These are phyloP conservation scores for Pentamera pediparva DNA, from an alignment of 53 echinoderm and acorn worm genomes.

Conservation along the genomic window DNA sequence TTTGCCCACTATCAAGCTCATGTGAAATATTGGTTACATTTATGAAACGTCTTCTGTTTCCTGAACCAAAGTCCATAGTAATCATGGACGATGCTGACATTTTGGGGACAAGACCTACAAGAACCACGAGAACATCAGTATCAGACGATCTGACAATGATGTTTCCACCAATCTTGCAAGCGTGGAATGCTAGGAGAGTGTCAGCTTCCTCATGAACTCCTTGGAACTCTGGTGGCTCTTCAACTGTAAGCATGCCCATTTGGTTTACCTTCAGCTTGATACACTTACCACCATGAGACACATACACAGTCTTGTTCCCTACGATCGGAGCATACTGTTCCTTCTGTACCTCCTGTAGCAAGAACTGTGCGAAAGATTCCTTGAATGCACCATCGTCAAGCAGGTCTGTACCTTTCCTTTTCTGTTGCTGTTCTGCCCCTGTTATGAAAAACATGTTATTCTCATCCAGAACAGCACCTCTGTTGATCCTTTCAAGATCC, in stretches of 20 bases:
- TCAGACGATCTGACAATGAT: slow-evolving; percentile 44
- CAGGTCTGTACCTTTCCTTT: slow-evolving; percentile 33
- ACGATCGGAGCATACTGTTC: slow-evolving; percentile 47
- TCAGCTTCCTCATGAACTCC: slow-evolving; percentile 37
- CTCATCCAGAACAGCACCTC: slow-evolving; percentile 15
- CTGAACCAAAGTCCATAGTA: slow-evolving; percentile 37
- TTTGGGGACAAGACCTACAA: slow-evolving; percentile 16
- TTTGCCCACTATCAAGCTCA: slow-evolving; percentile 14
- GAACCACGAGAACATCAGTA: slow-evolving; percentile 36
- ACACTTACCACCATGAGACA: slow-evolving; percentile 38
- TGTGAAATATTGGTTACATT: slow-evolving; percentile 32
- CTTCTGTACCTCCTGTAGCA: slow-evolving; percentile 28
- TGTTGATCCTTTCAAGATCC: slow-evolving; percentile 41
- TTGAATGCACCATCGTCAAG: slow-evolving; percentile 11
- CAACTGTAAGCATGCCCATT: slow-evolving; percentile 36
- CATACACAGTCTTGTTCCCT: slow-evolving; percentile 42
- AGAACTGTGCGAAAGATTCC: not conserved
- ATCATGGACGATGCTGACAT: slow-evolving; percentile 35
- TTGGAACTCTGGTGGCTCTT: slow-evolving; percentile 38
- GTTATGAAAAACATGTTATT: slow-evolving; percentile 16
- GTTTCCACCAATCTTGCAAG: slow-evolving; percentile 31
- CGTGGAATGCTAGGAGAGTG: slow-evolving; percentile 37
- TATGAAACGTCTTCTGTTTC: slow-evolving; percentile 39
- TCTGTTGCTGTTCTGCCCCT: slow-evolving; percentile 43
- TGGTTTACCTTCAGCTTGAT: slow-evolving; percentile 26